These are phyloP conservation scores for Denticeps clupeoides DNA, from an alignment of 2,797 vertebrate species.

Conservation along the genomic window DNA sequence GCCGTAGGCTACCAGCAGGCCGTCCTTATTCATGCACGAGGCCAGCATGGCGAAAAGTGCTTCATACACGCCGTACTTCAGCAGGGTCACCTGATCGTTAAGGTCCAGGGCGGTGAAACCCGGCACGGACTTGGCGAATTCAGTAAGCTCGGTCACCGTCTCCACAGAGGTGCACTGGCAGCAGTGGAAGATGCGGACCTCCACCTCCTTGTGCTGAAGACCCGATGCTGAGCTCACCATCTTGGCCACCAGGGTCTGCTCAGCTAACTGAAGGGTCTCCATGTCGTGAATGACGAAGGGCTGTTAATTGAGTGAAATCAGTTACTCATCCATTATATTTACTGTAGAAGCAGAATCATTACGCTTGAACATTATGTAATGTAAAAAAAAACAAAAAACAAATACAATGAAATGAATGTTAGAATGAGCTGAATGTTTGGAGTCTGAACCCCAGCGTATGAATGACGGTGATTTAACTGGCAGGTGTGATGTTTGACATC, in stretches of 20 bases:
- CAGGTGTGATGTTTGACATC: too few species aligned
- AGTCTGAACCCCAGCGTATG: too few species aligned
- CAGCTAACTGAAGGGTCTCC: conserved; percentile 75
- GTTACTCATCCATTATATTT: neutral
- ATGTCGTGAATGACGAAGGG: conserved; percentile 81
- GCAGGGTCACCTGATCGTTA: conserved; percentile 73
- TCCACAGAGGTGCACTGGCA: conserved; percentile 76
- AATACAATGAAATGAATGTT: too few species aligned
- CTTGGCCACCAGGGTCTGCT: conserved; percentile 73
- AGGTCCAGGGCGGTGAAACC: conserved; percentile 70
- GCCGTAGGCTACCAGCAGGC: conserved; percentile 75
- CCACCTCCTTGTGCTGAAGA: conserved; percentile 70
- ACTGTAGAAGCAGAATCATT: conserved; percentile 9
- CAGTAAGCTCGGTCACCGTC: conserved; percentile 72
- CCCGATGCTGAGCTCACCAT: conserved; percentile 56
- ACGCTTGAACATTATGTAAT: too few species aligned
- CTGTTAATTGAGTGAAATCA: conserved; percentile 37
- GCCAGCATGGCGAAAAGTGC: conserved; percentile 79
- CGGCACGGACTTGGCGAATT: conserved; percentile 78
- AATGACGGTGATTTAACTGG: too few species aligned
- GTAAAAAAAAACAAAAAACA: too few species aligned
- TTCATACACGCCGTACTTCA: conserved; percentile 78
- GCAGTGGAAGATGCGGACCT: conserved; percentile 77
- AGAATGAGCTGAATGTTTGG: too few species aligned
- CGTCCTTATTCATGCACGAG: conserved; percentile 79